Base-by-base conservation (phyloP, 2,113 vertebrate species). In the Cyrtonyx montezumae region DNA sequence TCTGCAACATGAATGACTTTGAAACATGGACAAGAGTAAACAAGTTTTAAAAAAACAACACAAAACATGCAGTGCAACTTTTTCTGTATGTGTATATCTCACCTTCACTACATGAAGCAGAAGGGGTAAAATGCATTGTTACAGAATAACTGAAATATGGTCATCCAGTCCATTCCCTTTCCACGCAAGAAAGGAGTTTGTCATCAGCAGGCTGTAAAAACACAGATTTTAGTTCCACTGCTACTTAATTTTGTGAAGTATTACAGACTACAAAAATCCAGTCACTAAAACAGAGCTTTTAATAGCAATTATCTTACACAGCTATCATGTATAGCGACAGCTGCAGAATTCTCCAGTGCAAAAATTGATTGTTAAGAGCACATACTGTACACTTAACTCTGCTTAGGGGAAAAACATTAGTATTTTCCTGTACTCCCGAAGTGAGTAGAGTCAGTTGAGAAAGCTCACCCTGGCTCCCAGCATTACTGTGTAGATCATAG, bases 241-340 rank as follows among this genome's bases (percentile, higher is more conserved):
- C 37, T 84, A 56, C 23, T 68, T 46, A 36, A 6, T 84, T 87
- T 90, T 65, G 6, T 81, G 43, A 84, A 88, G 20, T 53, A 20
- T 28, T 59, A 70, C 43, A 21, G 59, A 45, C 67, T 63, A n/a
- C 37, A 90, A 82, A 95, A 84, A 56, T 65, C 53, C 71, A 71
- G 81, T 25, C 53, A 36, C 12, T 58, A 51, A 65, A 83, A 13
- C 3, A 11, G 1, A 10, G 20, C 5, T 5, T 32, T 84, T 58
- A 84, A 66, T 40, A 75, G 36, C 8, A 43, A 7, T 5, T 89
- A 8, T 82, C 19, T 65, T 76, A 58, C 48, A 30, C 51, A 26
- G 30, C 8, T 12, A 30, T 22, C 7, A 12, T 1, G 2, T 66
- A 40, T 11, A 70, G 58, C 0, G 2, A 73, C 25, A 80, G 45